Evolutionary conservation across 2,888 invertebrate genomes (phyloP), one percentile per base, ranked within the genome.

Genomic region (Eupeodes luniger): DNA sequence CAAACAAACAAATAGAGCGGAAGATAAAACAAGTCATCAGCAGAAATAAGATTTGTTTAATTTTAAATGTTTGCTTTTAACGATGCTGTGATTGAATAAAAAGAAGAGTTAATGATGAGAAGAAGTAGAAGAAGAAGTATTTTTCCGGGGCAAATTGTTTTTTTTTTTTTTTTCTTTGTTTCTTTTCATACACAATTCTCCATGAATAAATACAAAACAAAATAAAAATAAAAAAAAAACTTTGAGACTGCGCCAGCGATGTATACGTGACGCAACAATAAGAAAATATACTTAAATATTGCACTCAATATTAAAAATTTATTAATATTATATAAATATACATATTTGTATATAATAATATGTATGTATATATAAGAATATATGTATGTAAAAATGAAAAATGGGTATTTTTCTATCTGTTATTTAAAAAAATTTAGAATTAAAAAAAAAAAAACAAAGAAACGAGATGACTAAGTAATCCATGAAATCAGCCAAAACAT

Each of bases 201-300:
- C 27, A 59, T 72, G 47, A 69, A 74, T 69, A 70, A 64, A 40
- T 59, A 62, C 44, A 57, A 75, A 40, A 47, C 3, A 27, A 27
- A 27, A 19, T 19, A 19, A 19, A 19, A 19, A 19, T 19, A 19
- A 27, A 27, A 78, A 78, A 78, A 61, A 49, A 75, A 83, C 57
- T 81, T 88, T 84, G 88, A 88, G 88, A 88, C 88, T 88, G 88
- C 88, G 88, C 88, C 88, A 84, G 88, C 88, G 88, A 88, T 84
- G 88, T 88, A 85, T 88, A 88, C 85, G 84, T 88, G 88, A 85
- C 85, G 89, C 85, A 85, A 89, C 81, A 85, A 89, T 89, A 82
- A 89, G 51, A 83, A 86, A 66, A 66, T 74, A 84, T 55, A 84
- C 72, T 84, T 82, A 80, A 83, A 55, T 51, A 77, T 80, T 85